Conservation (phyloP, 2,113 vertebrate genomes). For the Nothobranchius furzeri region DNA sequence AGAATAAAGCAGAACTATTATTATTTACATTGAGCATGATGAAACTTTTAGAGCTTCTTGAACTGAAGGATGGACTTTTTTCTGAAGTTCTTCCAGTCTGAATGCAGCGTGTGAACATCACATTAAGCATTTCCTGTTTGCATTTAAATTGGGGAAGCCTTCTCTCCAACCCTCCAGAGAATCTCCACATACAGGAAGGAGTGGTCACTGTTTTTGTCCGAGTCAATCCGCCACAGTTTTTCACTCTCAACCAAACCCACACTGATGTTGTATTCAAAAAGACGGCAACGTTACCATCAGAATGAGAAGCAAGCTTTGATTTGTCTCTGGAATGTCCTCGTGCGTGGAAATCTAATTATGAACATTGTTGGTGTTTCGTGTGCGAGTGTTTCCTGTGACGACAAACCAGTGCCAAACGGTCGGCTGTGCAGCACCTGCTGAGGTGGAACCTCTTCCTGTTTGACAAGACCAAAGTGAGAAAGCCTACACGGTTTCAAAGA, state of each 20-base stretch:
- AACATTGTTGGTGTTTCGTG: constrained; percentile 30
- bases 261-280: constrained; percentile 9
- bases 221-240: constrained; percentile 45
- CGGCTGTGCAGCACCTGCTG: constrained; percentile 27
- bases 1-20: too few relatives aligned
- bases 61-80: neutral
- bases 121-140: constrained; percentile 73
- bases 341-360: constrained; percentile 26
- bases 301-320: constrained; percentile 18
- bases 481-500: constrained; percentile 53
- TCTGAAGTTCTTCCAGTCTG: constrained; percentile 9
- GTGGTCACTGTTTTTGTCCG: constrained; percentile 33
- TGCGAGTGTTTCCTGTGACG: constrained; percentile 16
- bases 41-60: neutral
- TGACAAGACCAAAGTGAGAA: constrained; percentile 48
- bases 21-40: neutral
- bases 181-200: constrained; percentile 55
- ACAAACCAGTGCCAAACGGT: constrained; percentile 28
- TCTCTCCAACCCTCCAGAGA: constrained; percentile 20
- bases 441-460: constrained; percentile 45
- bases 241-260: constrained; percentile 16
- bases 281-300: neutral
- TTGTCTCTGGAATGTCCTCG: constrained; percentile 19
- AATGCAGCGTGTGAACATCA: constrained; percentile 47
- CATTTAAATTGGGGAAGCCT: constrained; percentile 40